Percentiles rank a stretch among this genome's conserved stretches.
Evolutionary conservation across 2,797 vertebrate genomes (phyloP).

Genomic region (Micropoecilia bifurca): DNA sequence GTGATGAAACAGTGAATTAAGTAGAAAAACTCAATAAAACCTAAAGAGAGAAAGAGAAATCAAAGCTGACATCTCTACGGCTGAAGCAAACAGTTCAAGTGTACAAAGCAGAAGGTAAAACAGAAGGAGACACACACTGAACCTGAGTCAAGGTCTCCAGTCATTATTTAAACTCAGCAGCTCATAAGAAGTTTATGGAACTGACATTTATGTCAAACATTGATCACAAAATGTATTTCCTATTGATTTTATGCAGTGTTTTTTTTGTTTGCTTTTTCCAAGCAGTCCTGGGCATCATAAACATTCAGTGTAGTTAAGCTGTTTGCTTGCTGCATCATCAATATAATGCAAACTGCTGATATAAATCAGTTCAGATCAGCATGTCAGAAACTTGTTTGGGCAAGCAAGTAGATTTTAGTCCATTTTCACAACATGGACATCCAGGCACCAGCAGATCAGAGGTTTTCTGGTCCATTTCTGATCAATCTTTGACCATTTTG

Average conservation of each 20-base stretch:
- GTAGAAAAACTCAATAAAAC: conserved; percentile 60
- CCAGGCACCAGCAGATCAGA: not conserved
- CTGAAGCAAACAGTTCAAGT: conserved; percentile 39
- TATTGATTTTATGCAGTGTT: conserved; percentile 53
- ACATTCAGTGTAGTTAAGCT: conserved; percentile 57
- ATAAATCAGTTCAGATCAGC: conserved; percentile 43
- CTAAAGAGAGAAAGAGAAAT: conserved; percentile 50
- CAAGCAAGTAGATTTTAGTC: conserved; percentile 35
- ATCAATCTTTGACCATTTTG: not conserved
- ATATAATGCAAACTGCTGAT: conserved; percentile 38
- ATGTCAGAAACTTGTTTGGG: conserved; percentile 18
- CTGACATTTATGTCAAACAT: conserved; percentile 54
- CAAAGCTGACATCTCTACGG: conserved; percentile 48
- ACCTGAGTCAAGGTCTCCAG: conserved; percentile 16
- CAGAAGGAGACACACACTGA: conserved; percentile 40
- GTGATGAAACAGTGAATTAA: conserved; percentile 71
- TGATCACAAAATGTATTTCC: conserved; percentile 62
- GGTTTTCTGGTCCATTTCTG: not conserved
- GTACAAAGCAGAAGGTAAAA: conserved; percentile 32
- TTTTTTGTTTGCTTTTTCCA: conserved; percentile 44
- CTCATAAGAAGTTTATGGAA: conserved; percentile 53
- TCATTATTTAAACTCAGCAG: conserved; percentile 31
- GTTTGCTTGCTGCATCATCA: conserved; percentile 32
- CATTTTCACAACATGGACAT: conserved; percentile 19
- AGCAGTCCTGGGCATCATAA: conserved; percentile 40